Base-by-base conservation (phyloP, 2,888 invertebrate species). In the Caenorhabditis sp. region DNA sequence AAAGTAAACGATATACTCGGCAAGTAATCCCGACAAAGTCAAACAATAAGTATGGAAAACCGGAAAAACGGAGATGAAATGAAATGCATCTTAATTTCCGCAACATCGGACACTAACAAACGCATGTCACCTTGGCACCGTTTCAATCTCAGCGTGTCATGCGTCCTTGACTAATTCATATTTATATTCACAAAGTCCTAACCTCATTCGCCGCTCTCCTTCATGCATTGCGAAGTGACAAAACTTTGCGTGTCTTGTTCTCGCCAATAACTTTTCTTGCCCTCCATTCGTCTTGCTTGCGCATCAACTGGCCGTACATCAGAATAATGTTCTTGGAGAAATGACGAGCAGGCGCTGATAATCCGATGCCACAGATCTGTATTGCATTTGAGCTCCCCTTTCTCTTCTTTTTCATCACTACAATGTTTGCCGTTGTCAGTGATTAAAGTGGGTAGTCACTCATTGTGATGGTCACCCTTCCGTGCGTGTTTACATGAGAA, bases 401-500 rank as follows among this genome's bases (percentile, higher is more conserved):
- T 7, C 13, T 41, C 22, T 48, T 39, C 41, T 39, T 30, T 17
- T 37, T 43, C 22, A 8, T 11, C 20, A 56, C 30, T 62, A 43
- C 56, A 68, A 70, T 70, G 59, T 70, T 70, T 63, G 56, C 50
- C 63, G 26, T 46, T 24, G n/a, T 50, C 46, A 55, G 41, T 72
- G 62, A 63, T 62, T 72, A 62, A 63, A 71, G 62, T 71, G 71
- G 55, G 55, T 56, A 66, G 56, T 56, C 66, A 71, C 37, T 71
- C 52, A 27, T 56, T 55, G 62, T 62, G 66, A 68, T 68, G 71
- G 71, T 71, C 71, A 71, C 62, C 61, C 62, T 71, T 71, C 61
- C 61, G 72, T 58, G 62, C 55, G 41, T 72, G 72, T 72, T 72
- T 72, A 72, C 72, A 72, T 72, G 72, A 63, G 63, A 72, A 63